A percentile compares a stretch with the other conserved stretches of the same genome.
Conservation (phyloP, 2,888 invertebrate genomes). For the Aspidiotus rigidus region DNA sequence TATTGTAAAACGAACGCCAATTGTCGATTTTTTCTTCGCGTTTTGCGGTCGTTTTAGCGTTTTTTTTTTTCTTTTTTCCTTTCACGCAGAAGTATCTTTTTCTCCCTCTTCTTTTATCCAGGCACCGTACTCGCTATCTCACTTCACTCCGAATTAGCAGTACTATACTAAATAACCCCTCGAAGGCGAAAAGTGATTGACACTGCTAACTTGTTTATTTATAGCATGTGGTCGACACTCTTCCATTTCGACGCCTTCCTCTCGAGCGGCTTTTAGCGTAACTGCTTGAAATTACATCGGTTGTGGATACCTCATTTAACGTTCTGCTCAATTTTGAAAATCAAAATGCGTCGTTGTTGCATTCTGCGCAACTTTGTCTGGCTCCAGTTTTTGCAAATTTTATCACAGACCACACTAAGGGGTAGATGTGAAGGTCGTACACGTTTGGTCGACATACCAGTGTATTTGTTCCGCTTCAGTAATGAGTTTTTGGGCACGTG, state of each 20-base stretch:
- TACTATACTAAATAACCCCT: slow-evolving; percentile 1
- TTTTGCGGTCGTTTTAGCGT: slow-evolving; percentile 19
- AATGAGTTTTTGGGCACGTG: no score
- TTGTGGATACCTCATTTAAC: not conserved
- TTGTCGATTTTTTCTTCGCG: slow-evolving; percentile 10
- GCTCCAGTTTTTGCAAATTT: no score
- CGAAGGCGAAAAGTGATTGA: slow-evolving; percentile 27
- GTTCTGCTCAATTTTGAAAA: not conserved
- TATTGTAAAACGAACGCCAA: slow-evolving; percentile 7
- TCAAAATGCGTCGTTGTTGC: no score
- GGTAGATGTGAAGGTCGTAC: no score
- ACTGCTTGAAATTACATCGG: not conserved
- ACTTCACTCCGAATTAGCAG: no score
- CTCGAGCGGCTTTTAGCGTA: slow-evolving; percentile 13
- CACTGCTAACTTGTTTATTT: slow-evolving; percentile 22
- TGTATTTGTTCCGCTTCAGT: no score
- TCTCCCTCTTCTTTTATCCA: slow-evolving; percentile 14
- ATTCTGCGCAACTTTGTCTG: no score
- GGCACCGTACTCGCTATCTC: no score
- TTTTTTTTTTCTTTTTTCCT: slow-evolving; percentile 12
- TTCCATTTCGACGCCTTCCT: slow-evolving; percentile 12
- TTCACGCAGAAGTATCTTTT: slow-evolving; percentile 23
- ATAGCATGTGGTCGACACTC: slow-evolving; percentile 32
- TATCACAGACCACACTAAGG: no score
- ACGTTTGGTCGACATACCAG: no score